phyloP scores from a whole-genome alignment of 2,113 vertebrate species.

The Dascyllus trimaculatus region DNA sequence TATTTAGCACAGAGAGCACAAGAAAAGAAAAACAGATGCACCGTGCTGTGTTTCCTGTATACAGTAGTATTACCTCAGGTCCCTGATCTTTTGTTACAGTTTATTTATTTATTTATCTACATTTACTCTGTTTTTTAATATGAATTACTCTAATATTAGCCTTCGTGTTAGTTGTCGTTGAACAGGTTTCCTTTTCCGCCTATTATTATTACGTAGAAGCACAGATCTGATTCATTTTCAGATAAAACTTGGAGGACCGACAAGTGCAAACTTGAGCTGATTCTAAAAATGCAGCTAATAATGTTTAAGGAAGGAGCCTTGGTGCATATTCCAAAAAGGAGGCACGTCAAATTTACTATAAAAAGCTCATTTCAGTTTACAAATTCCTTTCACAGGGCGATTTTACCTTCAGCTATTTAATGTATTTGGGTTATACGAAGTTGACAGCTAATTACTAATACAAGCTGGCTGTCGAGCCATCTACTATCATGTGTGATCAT shows the following conservation, averaged over 20 bases:
- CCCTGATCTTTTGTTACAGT: constrained; percentile 39
- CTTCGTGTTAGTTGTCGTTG: neutral
- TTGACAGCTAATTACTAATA: neutral
- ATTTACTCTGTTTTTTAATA: neutral
- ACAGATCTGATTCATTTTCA: neutral
- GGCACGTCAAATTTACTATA: neutral
- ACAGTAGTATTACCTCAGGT: neutral
- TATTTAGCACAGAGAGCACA: constrained; percentile 57
- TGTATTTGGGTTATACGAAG: too few relatives aligned
- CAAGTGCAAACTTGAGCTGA: neutral
- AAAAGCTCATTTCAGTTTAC: neutral
- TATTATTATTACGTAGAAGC: neutral
- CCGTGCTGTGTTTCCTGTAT: constrained; percentile 18
- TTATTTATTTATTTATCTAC: constrained; percentile 12
- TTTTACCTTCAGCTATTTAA: too few relatives aligned
- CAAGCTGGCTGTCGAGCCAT: neutral
- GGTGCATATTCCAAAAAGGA: neutral
- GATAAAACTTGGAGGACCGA: neutral
- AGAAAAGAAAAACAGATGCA: constrained; percentile 1
- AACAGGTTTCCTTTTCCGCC: neutral
- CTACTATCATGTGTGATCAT: too few relatives aligned
- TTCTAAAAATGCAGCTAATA: neutral
- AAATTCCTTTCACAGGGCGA: too few relatives aligned
- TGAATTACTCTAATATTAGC: neutral
- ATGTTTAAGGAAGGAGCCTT: neutral